Evolutionary conservation across 2,113 vertebrate species (phyloP).

Genomic region (Nothocercus julius): DNA sequence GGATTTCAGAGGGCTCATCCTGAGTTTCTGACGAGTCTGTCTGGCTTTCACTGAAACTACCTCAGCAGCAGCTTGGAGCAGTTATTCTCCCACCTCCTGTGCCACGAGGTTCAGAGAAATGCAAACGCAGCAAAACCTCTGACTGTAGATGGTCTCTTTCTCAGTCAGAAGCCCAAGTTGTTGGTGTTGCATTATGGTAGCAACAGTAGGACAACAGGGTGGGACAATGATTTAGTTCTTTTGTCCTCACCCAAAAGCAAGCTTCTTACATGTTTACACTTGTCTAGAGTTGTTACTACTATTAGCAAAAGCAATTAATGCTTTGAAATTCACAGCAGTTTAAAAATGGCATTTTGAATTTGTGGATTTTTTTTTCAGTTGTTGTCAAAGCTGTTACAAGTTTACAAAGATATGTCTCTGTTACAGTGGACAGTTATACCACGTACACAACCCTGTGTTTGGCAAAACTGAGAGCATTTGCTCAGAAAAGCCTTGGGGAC

Average conservation of each 20-base stretch:
- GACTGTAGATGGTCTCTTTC: not conserved
- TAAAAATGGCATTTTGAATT: no score
- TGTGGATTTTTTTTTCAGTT: not conserved
- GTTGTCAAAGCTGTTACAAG: not conserved
- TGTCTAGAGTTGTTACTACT: not conserved
- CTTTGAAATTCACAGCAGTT: not conserved
- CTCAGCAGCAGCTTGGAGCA: not conserved
- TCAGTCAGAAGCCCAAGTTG: rapidly evolving
- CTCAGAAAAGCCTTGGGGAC: not conserved
- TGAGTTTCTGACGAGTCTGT: not conserved
- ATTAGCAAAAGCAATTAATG: not conserved
- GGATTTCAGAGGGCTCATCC: not conserved
- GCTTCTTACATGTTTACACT: not conserved
- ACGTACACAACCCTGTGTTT: not conserved
- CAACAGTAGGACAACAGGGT: not conserved
- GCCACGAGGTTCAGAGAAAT: not conserved
- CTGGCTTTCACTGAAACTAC: not conserved
- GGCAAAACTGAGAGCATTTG: not conserved
- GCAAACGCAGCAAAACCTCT: not conserved
- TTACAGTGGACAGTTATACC: not conserved
- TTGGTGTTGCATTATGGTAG: not conserved
- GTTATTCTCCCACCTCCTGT: not conserved
- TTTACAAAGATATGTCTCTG: not conserved
- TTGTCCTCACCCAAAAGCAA: not conserved
- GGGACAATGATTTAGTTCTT: not conserved